Evolutionary conservation across 2,888 invertebrate species (phyloP).

Genomic region (Rhagonycha lutea): DNA sequence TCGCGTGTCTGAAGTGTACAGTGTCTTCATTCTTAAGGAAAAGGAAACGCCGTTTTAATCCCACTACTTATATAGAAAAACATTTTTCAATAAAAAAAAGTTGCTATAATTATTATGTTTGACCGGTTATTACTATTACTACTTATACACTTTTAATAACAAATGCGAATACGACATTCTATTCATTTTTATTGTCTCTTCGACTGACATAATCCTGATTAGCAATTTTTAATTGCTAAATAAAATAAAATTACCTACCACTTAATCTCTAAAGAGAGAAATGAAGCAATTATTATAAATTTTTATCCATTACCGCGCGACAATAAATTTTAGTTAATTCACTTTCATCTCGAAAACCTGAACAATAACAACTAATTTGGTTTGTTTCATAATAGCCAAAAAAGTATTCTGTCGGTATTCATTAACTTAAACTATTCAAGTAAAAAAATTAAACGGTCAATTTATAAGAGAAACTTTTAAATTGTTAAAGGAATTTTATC

Average conservation of each 20-base stretch:
- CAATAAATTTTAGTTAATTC: neutral
- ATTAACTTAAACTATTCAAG: neutral
- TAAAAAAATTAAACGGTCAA: neutral
- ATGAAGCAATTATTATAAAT: neutral
- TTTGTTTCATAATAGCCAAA: neutral
- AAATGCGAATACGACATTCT: constrained; percentile 10
- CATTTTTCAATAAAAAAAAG: constrained; percentile 43
- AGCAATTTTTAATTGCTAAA: constrained; percentile 1
- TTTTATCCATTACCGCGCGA: neutral
- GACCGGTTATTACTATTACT: constrained; percentile 30
- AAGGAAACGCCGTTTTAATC: constrained; percentile 44
- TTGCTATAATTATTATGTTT: constrained; percentile 40
- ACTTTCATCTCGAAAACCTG: neutral
- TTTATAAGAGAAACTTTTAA: neutral
- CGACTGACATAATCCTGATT: neutral
- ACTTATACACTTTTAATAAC: constrained; percentile 17
- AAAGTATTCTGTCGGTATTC: neutral
- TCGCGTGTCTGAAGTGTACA: constrained; percentile 49
- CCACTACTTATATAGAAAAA: constrained; percentile 45
- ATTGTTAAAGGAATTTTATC: neutral
- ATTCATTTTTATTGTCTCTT: constrained; percentile 10
- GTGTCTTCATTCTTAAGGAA: constrained; percentile 49
- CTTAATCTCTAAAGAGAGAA: neutral
- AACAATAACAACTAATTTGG: neutral
- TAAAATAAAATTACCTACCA: neutral